A percentile compares a stretch with the other conserved stretches of the same genome.
These are phyloP conservation scores for Taenaris catops DNA, from an alignment of 2,888 invertebrate genomes.

Conservation along the genomic window DNA sequence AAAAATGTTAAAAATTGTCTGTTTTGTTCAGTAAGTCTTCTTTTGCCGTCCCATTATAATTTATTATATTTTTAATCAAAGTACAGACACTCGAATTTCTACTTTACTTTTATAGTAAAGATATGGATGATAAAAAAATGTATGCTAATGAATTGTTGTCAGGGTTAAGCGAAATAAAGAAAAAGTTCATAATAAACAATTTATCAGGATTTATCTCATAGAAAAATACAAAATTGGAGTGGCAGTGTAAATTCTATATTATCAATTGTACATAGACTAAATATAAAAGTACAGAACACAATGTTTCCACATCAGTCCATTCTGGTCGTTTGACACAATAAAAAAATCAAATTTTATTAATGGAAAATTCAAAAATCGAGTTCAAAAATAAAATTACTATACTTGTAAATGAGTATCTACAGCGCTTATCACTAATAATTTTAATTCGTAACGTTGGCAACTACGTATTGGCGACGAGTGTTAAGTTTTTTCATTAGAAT, in stretches of 20 bases:
- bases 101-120: no score
- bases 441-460: constrained; percentile 46
- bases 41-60: no score
- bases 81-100: no score
- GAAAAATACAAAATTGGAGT: constrained; percentile 33
- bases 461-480: constrained; percentile 27
- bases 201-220: constrained; percentile 30
- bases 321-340: constrained; percentile 24
- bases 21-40: no score
- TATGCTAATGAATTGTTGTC: no score
- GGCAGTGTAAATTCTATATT: constrained; percentile 65
- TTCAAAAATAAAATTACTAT: constrained; percentile 26
- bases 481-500: constrained; percentile 40
- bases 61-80: no score
- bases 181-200: constrained; percentile 2
- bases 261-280: constrained; percentile 39
- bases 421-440: constrained; percentile 30
- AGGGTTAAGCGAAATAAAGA: no score
- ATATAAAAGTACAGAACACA: constrained; percentile 36
- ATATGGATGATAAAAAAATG: no score
- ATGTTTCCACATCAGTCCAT: constrained; percentile 16
- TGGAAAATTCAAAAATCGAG: constrained; percentile 25
- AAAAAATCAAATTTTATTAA: constrained; percentile 54
- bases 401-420: constrained; percentile 49
- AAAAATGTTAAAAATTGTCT: no score